Evolutionary conservation across 2,797 vertebrate genomes (phyloP).

Genomic region (Myripristis murdjan): DNA sequence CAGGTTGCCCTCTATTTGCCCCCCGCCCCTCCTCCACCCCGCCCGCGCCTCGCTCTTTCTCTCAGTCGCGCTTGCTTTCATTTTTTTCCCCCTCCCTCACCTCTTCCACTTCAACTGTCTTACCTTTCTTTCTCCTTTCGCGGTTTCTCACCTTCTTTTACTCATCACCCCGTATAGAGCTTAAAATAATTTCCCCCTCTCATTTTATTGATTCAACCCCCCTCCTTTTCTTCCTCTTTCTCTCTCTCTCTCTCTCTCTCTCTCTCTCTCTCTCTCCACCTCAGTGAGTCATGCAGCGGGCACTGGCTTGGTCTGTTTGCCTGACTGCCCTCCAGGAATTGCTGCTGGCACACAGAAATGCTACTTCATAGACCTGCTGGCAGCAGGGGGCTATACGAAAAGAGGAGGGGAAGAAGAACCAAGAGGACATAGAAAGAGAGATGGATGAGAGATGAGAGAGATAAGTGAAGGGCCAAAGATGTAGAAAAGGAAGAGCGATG

Average conservation of each 20-base stretch:
- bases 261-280: slow-evolving; percentile 27
- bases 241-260: slow-evolving; percentile 3
- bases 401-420: slow-evolving; percentile 28
- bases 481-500: slow-evolving; percentile 25
- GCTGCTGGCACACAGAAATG: slow-evolving; percentile 73
- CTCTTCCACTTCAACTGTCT: slow-evolving; percentile 56
- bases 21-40: slow-evolving; percentile 49
- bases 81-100: not conserved
- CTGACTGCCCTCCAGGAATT: slow-evolving; percentile 85
- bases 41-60: slow-evolving; percentile 25
- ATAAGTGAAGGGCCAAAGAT: slow-evolving; percentile 13
- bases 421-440: slow-evolving; percentile 24
- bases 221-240: slow-evolving; percentile 15
- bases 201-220: slow-evolving; percentile 55
- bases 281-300: slow-evolving; percentile 69
- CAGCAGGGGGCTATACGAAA: slow-evolving; percentile 53
- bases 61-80: too few species aligned
- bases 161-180: slow-evolving; percentile 60
- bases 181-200: slow-evolving; percentile 57
- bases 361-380: slow-evolving; percentile 71
- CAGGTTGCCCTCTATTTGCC: slow-evolving; percentile 78
- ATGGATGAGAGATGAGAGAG: slow-evolving; percentile 22
- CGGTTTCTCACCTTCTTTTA: slow-evolving; percentile 51
- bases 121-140: slow-evolving; percentile 39
- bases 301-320: slow-evolving; percentile 77